phyloP scores from a whole-genome alignment of 2,888 invertebrate genomes.

The Volucella bombylans region DNA sequence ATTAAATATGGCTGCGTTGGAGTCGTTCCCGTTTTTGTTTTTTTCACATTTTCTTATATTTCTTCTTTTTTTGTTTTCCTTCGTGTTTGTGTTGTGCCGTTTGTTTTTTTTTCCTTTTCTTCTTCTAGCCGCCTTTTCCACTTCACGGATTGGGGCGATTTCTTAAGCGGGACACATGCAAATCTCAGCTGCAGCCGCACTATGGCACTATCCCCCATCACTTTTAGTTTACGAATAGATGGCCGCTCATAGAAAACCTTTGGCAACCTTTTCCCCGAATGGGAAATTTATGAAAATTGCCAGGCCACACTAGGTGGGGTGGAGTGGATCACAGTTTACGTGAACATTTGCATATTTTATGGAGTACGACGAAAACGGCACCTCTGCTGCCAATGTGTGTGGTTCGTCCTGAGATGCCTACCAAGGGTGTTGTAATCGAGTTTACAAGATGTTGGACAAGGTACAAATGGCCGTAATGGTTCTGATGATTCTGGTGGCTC shows the following conservation, averaged over 20 bases:
- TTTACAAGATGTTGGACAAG: constrained; percentile 73
- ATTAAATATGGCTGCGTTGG: constrained; percentile 75
- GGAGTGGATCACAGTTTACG: constrained; percentile 54
- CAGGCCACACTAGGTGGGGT: constrained; percentile 56
- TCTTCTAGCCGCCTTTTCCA: constrained; percentile 64
- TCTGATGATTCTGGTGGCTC: constrained; percentile 51
- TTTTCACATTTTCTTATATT: neutral
- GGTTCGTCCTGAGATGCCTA: constrained; percentile 50
- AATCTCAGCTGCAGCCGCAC: constrained; percentile 54
- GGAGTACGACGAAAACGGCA: constrained; percentile 55
- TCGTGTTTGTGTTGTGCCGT: constrained; percentile 26
- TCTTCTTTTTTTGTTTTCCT: constrained; percentile 22
- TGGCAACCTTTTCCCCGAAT: constrained; percentile 57
- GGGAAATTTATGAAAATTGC: constrained; percentile 74
- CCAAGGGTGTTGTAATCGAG: constrained; percentile 61
- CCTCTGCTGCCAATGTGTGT: neutral
- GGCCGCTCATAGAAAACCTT: constrained; percentile 56
- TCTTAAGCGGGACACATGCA: constrained; percentile 61
- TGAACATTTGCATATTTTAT: constrained; percentile 67
- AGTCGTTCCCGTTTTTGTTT: constrained; percentile 64
- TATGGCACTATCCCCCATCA: neutral
- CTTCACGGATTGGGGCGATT: constrained; percentile 61
- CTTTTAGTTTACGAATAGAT: constrained; percentile 21
- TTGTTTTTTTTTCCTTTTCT: constrained; percentile 25
- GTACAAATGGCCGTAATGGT: constrained; percentile 63